phyloP scores from a whole-genome alignment of 2,888 invertebrate species.

The Aromia moschata region DNA sequence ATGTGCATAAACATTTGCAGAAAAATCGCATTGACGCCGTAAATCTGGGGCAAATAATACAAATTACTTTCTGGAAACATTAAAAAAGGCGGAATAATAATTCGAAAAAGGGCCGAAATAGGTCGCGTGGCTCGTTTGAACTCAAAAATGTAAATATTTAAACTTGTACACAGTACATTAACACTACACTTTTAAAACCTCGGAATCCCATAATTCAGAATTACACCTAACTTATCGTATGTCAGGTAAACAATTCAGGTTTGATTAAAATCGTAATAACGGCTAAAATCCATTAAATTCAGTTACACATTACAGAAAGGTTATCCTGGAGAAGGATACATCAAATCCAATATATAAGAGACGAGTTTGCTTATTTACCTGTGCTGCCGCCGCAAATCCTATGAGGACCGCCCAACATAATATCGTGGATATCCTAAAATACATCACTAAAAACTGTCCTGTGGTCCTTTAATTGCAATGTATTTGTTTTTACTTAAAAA shows the following conservation, averaged over 20 bases:
- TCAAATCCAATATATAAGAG: conserved; percentile 25
- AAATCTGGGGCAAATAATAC: background rate
- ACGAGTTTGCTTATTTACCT: conserved; percentile 66
- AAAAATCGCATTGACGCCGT: background rate
- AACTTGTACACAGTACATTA: conserved; percentile 2
- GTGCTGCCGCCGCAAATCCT: conserved; percentile 78
- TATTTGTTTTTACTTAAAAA: conserved; percentile 53
- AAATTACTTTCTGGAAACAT: background rate
- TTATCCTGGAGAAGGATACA: conserved; percentile 41
- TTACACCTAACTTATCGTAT: background rate
- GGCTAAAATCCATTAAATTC: conserved; percentile 7
- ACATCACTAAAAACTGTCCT: conserved; percentile 71
- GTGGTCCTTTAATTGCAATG: conserved; percentile 53
- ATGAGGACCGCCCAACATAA: conserved; percentile 77
- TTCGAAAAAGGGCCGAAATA: conserved; percentile 11
- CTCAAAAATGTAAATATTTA: conserved; percentile 18
- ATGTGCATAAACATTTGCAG: conserved; percentile 11
- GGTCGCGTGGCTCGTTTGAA: conserved; percentile 14
- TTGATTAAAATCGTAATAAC: conserved; percentile 10
- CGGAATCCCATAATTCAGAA: background rate
- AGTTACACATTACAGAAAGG: conserved; percentile 30
- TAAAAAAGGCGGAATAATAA: background rate
- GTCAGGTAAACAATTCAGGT: conserved; percentile 5
- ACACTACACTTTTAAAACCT: background rate
- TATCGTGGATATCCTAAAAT: conserved; percentile 80